Evolutionary conservation across 2,888 invertebrate species (phyloP).

Genomic region (Yponomeuta plumbellus): DNA sequence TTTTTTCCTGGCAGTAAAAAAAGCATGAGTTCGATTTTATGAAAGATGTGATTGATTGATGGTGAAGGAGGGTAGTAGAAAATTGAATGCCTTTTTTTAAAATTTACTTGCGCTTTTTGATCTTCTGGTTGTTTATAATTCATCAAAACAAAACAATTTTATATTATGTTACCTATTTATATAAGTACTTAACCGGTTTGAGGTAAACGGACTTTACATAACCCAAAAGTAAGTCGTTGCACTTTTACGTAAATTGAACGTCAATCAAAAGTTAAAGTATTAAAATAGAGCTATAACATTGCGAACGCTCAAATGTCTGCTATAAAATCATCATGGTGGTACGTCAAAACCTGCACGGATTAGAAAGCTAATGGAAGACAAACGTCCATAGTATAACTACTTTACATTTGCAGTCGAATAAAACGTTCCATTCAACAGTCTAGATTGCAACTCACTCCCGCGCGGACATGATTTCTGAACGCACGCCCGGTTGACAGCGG

Average conservation of each 20-base stretch:
- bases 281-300: not conserved
- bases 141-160: no score
- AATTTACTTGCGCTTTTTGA: no score
- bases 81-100: no score
- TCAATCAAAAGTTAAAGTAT: no score
- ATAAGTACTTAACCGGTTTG: no score
- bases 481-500: conserved; percentile 29
- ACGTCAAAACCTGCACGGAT: conserved; percentile 15
- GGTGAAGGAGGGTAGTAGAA: no score
- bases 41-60: no score
- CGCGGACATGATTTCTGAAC: conserved; percentile 49
- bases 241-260: no score
- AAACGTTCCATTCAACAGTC: conserved; percentile 40
- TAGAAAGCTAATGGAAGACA: conserved; percentile 5
- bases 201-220: no score
- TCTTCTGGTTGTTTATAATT: no score
- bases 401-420: not conserved
- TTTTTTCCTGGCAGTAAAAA: not conserved
- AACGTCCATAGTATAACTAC: not conserved
- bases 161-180: no score
- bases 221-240: no score
- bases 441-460: conserved; percentile 32
- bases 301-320: not conserved
- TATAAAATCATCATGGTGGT: not conserved
- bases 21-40: not conserved